phyloP scores from a whole-genome alignment of 2,113 vertebrate species.

The Corydoras maculifer region DNA sequence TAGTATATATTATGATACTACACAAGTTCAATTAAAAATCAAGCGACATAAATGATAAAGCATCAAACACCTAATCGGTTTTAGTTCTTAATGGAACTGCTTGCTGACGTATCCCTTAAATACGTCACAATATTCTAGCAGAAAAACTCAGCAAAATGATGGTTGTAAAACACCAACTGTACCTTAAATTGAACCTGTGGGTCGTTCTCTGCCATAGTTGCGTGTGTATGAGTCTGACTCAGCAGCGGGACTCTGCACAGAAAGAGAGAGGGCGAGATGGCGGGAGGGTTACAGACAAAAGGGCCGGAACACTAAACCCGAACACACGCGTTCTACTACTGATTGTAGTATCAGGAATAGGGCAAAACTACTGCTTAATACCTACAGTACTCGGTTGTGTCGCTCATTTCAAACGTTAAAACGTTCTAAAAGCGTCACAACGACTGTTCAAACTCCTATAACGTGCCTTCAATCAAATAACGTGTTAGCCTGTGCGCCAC shows the following conservation, averaged over 20 bases:
- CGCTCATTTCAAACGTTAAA: neutral
- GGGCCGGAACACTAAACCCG: neutral
- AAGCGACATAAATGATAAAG: too few relatives aligned
- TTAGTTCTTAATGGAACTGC: too few relatives aligned
- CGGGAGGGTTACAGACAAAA: conserved; percentile 50
- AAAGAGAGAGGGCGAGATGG: conserved; percentile 37
- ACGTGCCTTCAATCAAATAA: neutral
- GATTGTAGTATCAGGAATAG: neutral
- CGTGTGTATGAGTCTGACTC: conserved; percentile 27
- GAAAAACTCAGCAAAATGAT: too few relatives aligned
- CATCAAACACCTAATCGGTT: too few relatives aligned
- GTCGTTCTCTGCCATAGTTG: conserved; percentile 51
- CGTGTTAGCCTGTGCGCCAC: neutral
- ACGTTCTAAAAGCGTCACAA: neutral
- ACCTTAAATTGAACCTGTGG: conserved; percentile 64
- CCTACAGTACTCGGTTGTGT: neutral
- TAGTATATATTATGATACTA: too few relatives aligned
- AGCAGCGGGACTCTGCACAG: conserved; percentile 33
- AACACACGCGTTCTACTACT: neutral
- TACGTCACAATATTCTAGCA: too few relatives aligned
- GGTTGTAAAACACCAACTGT: neutral
- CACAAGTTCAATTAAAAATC: too few relatives aligned
- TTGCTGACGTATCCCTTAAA: too few relatives aligned
- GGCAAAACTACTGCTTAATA: neutral
- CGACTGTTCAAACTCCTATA: too few relatives aligned